A percentile compares a stretch with the other conserved stretches of the same genome.
These are phyloP conservation scores for Steinernema khuongi DNA, from an alignment of 1,140 invertebrate genomes.

Conservation along the genomic window DNA sequence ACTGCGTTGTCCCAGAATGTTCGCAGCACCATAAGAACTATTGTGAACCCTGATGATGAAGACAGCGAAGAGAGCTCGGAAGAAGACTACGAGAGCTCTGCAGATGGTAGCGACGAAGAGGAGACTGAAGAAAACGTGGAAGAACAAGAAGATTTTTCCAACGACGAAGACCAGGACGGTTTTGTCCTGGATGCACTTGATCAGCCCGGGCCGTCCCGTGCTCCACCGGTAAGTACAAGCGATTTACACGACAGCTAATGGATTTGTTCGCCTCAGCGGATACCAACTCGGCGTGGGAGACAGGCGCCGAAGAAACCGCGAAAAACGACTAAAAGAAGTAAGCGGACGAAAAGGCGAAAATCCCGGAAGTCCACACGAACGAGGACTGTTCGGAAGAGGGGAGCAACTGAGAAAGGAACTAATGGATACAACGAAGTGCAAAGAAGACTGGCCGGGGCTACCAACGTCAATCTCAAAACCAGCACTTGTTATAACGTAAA, in stretches of 20 bases:
- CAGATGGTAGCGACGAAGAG: neutral
- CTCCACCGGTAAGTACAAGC: neutral
- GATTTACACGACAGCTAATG: neutral
- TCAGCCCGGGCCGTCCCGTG: neutral
- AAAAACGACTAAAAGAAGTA: neutral
- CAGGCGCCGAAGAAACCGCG: neutral
- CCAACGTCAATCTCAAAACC: constrained; percentile 11
- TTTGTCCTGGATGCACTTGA: neutral
- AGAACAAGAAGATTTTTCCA: neutral
- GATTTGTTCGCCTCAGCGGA: neutral
- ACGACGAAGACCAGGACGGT: neutral
- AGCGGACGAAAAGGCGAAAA: neutral
- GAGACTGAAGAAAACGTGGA: neutral
- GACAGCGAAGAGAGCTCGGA: neutral
- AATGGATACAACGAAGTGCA: neutral
- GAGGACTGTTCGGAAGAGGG: no score
- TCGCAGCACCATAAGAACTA: neutral
- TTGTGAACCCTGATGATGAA: neutral
- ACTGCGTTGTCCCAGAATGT: neutral
- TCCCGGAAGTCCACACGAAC: no score
- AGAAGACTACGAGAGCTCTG: neutral
- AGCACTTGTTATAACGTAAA: constrained; percentile 13
- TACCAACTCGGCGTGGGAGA: neutral
- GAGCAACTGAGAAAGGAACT: neutral
- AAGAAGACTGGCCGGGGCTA: neutral